Percentiles rank a stretch among this genome's conserved stretches.
These are phyloP conservation scores for Coecobrya sp. DNA, from an alignment of 2,888 invertebrate genomes.

Conservation along the genomic window DNA sequence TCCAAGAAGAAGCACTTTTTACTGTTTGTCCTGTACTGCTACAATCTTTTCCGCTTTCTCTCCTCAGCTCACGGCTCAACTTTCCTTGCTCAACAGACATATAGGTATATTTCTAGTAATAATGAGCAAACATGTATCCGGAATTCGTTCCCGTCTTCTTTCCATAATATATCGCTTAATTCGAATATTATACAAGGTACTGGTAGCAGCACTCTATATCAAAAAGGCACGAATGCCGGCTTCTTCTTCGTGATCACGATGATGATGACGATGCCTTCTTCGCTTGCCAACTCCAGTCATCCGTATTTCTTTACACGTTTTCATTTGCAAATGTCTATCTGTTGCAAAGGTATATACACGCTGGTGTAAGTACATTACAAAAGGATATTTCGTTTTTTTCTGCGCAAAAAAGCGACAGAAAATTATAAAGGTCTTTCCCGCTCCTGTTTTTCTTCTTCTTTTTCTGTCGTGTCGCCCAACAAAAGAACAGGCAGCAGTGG, in stretches of 20 bases:
- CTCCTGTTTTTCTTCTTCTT: neutral
- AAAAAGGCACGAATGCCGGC: conserved; percentile 11
- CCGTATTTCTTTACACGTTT: neutral
- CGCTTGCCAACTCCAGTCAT: conserved; percentile 11
- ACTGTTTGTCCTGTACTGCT: neutral
- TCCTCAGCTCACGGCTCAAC: neutral
- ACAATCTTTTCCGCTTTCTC: neutral
- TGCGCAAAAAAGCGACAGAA: conserved; percentile 47
- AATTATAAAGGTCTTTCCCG: conserved; percentile 58
- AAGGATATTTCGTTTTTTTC: neutral
- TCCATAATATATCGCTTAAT: conserved; percentile 20
- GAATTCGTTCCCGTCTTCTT: neutral
- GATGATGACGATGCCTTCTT: neutral
- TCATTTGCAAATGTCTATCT: neutral
- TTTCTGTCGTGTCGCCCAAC: conserved; percentile 19
- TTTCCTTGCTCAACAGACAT: neutral
- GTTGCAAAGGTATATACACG: neutral
- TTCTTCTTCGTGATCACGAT: neutral
- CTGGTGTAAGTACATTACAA: neutral
- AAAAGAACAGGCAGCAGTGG: conserved; percentile 38
- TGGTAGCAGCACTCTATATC: neutral
- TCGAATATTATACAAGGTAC: conserved; percentile 9
- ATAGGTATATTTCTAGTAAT: neutral
- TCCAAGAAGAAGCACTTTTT: neutral
- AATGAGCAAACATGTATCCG: conserved; percentile 9